phyloP scores from a whole-genome alignment of 2,113 vertebrate species.

The Arenaria interpres region DNA sequence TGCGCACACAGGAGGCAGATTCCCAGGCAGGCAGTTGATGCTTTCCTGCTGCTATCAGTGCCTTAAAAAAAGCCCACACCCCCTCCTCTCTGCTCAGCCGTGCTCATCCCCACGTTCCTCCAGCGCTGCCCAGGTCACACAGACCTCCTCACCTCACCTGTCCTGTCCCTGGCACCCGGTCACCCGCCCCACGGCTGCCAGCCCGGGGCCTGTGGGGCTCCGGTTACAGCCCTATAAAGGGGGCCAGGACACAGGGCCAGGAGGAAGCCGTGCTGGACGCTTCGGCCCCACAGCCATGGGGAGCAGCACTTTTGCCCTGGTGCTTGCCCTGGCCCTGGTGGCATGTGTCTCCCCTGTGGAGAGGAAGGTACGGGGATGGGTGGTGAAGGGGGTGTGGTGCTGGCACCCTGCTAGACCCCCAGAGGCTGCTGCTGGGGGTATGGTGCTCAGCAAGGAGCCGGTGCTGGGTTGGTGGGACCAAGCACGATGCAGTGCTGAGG shows the following conservation, averaged over 20 bases:
- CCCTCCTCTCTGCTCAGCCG: not conserved
- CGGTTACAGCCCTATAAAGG: conserved; percentile 26
- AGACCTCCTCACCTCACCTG: not conserved
- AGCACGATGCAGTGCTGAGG: accelerated
- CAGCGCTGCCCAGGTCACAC: not conserved
- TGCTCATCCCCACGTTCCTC: not conserved
- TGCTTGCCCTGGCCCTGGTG: not conserved
- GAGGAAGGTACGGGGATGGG: not conserved
- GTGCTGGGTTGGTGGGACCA: not conserved
- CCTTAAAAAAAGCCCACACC: not conserved
- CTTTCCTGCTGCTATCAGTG: not conserved
- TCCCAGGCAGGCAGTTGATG: not conserved
- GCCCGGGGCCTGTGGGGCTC: not conserved
- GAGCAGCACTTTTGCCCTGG: not conserved
- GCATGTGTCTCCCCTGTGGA: not conserved
- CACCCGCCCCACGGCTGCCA: accelerated
- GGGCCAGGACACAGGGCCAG: accelerated
- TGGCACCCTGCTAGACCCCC: not conserved
- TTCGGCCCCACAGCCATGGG: not conserved
- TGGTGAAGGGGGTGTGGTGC: accelerated
- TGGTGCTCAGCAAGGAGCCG: not conserved
- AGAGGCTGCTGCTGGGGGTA: not conserved
- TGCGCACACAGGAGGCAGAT: not conserved
- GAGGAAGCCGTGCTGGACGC: accelerated
- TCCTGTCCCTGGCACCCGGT: not conserved